phyloP scores from a whole-genome alignment of 64 coral and sea anemone genomes.

The Actinia equina region DNA sequence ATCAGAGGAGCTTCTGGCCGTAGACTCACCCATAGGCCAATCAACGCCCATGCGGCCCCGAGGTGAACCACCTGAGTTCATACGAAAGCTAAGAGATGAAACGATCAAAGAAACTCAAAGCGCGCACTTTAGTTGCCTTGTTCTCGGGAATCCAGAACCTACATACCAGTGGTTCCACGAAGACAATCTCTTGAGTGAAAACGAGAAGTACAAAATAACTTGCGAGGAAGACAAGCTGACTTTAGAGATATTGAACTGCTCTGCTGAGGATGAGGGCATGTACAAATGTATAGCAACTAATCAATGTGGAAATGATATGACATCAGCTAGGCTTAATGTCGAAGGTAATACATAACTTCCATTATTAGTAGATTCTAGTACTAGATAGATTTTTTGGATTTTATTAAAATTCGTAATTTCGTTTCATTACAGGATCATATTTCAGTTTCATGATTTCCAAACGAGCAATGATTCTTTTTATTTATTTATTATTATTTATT shows the following conservation, averaged over 20 bases:
- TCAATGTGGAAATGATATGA: conserved; percentile 25
- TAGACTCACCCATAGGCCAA: conserved; percentile 39
- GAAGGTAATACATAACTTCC: conserved; percentile 13
- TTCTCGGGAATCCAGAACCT: conserved; percentile 44
- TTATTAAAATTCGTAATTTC: background rate
- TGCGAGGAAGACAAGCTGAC: conserved; percentile 22
- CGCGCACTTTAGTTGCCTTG: conserved; percentile 33
- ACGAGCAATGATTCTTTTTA: too few species aligned
- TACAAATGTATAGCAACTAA: conserved; percentile 57
- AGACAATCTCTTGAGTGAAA: conserved; percentile 34
- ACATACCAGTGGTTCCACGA: conserved; percentile 35
- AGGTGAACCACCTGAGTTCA: conserved; percentile 49
- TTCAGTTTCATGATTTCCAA: background rate
- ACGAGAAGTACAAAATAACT: conserved; percentile 27
- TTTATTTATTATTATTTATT: too few species aligned
- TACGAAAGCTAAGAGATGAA: conserved; percentile 27
- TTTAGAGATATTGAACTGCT: conserved; percentile 21
- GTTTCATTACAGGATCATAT: background rate
- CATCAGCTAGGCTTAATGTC: conserved; percentile 26
- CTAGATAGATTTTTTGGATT: too few species aligned
- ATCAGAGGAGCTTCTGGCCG: conserved; percentile 25
- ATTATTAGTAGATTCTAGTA: background rate
- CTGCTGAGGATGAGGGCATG: conserved; percentile 47
- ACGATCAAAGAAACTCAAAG: conserved; percentile 29
- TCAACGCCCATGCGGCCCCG: conserved; percentile 6